Conservation (phyloP, 2,797 vertebrate genomes). For the Corythornis leucogaster region DNA sequence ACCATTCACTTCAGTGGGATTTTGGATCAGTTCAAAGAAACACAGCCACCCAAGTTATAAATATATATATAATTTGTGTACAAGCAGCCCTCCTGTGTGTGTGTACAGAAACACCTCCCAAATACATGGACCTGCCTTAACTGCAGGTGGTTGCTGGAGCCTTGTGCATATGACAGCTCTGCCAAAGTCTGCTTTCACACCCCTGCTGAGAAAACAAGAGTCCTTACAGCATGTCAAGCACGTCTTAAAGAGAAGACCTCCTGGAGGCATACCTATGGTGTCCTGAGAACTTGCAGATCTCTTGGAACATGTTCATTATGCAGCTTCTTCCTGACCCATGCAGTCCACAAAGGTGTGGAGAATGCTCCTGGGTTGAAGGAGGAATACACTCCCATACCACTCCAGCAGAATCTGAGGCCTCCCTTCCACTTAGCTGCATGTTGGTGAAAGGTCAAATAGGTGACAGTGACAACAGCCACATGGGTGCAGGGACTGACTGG, state of each 20-base stretch:
- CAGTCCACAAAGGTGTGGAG: fast-evolving
- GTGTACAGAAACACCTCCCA: not conserved
- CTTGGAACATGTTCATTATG: not conserved
- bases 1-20: not conserved
- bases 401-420: not conserved
- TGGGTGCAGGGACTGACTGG: not conserved
- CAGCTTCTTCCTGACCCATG: not conserved
- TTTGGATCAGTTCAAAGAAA: not conserved
- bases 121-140: not conserved
- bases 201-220: not conserved
- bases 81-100: not conserved
- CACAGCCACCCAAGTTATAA: not conserved
- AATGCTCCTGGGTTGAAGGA: not conserved
- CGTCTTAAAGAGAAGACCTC: not conserved
- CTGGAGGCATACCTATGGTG: not conserved
- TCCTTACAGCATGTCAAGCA: not conserved
- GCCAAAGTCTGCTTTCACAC: not conserved
- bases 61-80: not conserved
- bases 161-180: not conserved
- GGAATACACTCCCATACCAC: not conserved
- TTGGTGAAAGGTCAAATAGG: not conserved
- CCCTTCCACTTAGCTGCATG: not conserved
- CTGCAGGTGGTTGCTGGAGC: not conserved
- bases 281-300: not conserved
- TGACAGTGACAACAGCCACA: not conserved